Base-by-base conservation (phyloP, 2,113 vertebrate genomes). In the Thunnus maccoyii region DNA sequence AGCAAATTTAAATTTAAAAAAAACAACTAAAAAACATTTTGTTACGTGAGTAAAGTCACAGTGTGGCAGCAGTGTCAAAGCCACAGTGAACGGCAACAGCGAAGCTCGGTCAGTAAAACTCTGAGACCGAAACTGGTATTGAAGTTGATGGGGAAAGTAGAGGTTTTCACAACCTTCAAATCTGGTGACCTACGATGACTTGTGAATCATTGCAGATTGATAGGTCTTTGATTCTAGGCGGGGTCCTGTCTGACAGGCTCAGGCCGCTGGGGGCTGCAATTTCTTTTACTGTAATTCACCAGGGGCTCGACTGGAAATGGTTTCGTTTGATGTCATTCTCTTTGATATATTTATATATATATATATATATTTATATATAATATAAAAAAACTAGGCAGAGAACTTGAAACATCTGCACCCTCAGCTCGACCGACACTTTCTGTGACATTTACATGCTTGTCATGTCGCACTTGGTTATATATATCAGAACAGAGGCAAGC, bases 361-460 rank as follows among this genome's bases (percentile, higher is more conserved):
- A 20, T 36, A 5, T 50, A 57, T 51, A 74, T 72, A 22, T 22
- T 22, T 22, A 22, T 22, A 22, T 22, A 22, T 22, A 22, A 22
- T 22, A 22, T 22, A 22, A 22, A 22, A 22, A 22, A 22, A 22
- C 22, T 22, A 22, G 22, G 22, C 72, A 22, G 16, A 57, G 52
- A 7, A 3, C 16, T 55, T 69, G 44, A 66, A 80, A 44, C 54
- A 71, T 65, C 25, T 82, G 61, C 62, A 54, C 11, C 17, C 32
- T 52, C 4, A 41, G 18, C 52, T 32, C 52, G 30, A 54, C 63
- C 48, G 10, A n/a, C 7, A 48, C 15, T 73, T 70, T 83, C 48
- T 14, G 52, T 86, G 72, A 74, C 76, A 74, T 83, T 83, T 80
- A 80, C n/a, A 27, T 44, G 63, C 5, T 5, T 41, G 41, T 76